Evolutionary conservation across 2,797 vertebrate species (phyloP).

Genomic region (Sebastes taczanowskii): DNA sequence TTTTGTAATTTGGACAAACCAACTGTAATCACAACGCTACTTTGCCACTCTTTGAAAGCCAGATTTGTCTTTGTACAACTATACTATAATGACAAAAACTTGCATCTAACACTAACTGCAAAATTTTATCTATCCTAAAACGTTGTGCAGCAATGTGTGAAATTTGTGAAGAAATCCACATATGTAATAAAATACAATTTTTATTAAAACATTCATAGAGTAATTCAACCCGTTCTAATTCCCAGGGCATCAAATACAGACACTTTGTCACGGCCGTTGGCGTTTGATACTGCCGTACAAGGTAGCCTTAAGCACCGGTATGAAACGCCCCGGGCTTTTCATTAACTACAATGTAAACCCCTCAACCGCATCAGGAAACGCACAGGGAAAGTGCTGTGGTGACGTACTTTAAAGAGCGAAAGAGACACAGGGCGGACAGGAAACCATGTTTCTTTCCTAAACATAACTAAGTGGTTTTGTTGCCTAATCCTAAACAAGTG

Average conservation of each 20-base stretch:
- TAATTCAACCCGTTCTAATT: neutral
- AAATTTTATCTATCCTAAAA: neutral
- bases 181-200: conserved; percentile 53
- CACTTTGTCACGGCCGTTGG: too few species aligned
- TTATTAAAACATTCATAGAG: conserved; percentile 55
- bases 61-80: neutral
- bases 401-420: too few species aligned
- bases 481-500: too few species aligned
- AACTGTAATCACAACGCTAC: neutral
- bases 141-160: neutral
- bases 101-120: neutral
- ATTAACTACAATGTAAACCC: too few species aligned
- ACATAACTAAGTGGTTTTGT: too few species aligned
- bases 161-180: conserved; percentile 4
- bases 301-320: accelerated
- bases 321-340: too few species aligned
- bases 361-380: too few species aligned
- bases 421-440: too few species aligned
- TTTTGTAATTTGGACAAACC: neutral
- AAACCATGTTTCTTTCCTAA: too few species aligned
- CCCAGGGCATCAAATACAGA: too few species aligned
- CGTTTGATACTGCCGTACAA: too few species aligned
- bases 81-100: neutral
- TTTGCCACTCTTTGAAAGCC: neutral
- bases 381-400: too few species aligned